Base-by-base conservation (phyloP, 2,888 invertebrate genomes). In the Harmothoe impar region DNA sequence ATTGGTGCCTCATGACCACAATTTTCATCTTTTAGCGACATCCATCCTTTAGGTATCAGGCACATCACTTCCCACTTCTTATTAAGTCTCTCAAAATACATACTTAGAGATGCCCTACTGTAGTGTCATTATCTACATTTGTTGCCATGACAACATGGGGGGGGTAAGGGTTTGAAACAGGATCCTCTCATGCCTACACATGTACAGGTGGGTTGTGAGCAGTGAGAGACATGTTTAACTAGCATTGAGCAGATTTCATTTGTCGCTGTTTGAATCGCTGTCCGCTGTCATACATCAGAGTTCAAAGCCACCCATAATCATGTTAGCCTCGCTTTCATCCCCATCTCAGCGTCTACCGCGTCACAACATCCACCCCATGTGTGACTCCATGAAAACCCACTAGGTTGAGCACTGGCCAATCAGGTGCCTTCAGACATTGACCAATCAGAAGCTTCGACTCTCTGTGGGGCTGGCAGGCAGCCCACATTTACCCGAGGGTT, bases 301-400 rank as follows among this genome's bases (percentile, higher is more conserved):
- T 29, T 72, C 25, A 72, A 29, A 72, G 72, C 3, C 15, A 29
- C 15, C 72, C 29, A 72, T 72, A 29, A 72, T 72, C 72, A 72
- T 1, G 72, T 72, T 72, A 72, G 72, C 29, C 72, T 72, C 72
- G 72, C 72, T 72, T 72, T 72, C 72, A 72, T 72, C 72, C 29
- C 31, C 5, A 15, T 29, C 62, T 20, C 12, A 15, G 72, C 31
- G 7, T 7, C 72, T 72, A 7, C 1, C 72, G 5, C n/a, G n/a
- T 72, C 72, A 72, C 25, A 25, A 25, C 72, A 7, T 7, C 72
- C 72, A 25, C 0, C 72, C 62, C 62, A 3, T 62, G 62, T 62
- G 72, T 29, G 29, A 29, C 29, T 72, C 72, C 72, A 72, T 72
- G 31, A 25, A 62, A 20, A 20, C 62, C 20, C 62, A 5, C 62